Base-by-base conservation (phyloP, 1,140 invertebrate species). In the Drosophila ironensis region DNA sequence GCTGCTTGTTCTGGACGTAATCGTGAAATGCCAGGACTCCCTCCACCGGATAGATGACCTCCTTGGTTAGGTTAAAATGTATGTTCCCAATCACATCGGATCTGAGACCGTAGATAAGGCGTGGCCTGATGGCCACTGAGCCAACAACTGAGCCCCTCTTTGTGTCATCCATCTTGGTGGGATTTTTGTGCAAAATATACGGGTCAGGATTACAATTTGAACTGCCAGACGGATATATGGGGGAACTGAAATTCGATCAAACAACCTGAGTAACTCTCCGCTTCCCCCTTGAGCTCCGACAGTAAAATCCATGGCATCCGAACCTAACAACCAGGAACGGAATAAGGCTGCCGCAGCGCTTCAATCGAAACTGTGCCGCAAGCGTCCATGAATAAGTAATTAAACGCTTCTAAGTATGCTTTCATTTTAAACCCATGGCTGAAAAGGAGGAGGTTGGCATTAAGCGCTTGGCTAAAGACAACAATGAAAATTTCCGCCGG, bases 21-120 rank as follows among this genome's bases (percentile, higher is more conserved):
- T 94, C 92, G 50, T 94, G 93, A 30, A 94, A 72, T 0, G 91
- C 89, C 19, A 94, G 61, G 4, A 93, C 91, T 52, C 91, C 91
- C 35, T 93, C 93, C 25, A 93, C 92, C 0, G 93, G 92, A 88
- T 94, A 94, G 11, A 94, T 82, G 42, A 94, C 87, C 67, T 94
- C 93, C 38, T 92, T 90, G 64, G 93, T 92, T 5, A 91, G 90
- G 25, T 93, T 88, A 52, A 92, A 94, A 59, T 93, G 91, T 0
- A 91, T 92, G 70, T 94, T 94, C 19, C 92, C 91, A 37, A 87
- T 71, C 7, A 94, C 89, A 54, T 92, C 90, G 0, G 92, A 92
- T 44, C 92, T 91, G 16, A 94, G 63, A 0, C 94, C 94, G 33
- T 93, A 92, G 37, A 94, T 89, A 11, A 93, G 86, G 24, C 90